Conservation (phyloP, 2,797 vertebrate genomes). For the Novumbra hubbsi region DNA sequence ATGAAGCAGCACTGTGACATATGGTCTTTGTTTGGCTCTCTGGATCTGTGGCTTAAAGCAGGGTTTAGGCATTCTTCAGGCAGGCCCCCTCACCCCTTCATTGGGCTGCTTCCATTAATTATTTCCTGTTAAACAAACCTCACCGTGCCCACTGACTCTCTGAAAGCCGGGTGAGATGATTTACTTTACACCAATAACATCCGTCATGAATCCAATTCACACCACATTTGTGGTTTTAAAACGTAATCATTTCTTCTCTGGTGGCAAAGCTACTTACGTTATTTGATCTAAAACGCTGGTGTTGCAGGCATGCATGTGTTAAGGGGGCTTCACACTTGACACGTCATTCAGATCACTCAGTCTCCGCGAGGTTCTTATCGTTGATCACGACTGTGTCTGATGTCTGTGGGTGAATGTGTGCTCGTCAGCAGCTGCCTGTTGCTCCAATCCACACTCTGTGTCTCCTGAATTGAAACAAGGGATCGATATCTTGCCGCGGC, state of each 20-base stretch:
- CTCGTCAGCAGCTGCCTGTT: neutral
- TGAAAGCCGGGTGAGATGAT: neutral
- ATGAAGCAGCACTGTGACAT: neutral
- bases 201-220: neutral
- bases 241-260: neutral
- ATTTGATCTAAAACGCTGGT: neutral
- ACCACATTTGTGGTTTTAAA: neutral
- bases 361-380: neutral
- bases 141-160: neutral
- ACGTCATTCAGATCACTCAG: neutral
- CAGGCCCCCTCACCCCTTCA: neutral
- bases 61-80: neutral
- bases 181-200: neutral
- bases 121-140: neutral
- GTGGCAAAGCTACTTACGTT: neutral
- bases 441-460: neutral
- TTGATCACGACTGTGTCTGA: neutral
- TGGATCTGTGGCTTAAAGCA: neutral
- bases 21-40: neutral
- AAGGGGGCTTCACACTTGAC: neutral
- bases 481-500: neutral
- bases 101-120: neutral
- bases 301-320: neutral
- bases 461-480: neutral
- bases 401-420: neutral